Conservation (phyloP, 1,140 invertebrate species). For the Halictus rubicundus region DNA sequence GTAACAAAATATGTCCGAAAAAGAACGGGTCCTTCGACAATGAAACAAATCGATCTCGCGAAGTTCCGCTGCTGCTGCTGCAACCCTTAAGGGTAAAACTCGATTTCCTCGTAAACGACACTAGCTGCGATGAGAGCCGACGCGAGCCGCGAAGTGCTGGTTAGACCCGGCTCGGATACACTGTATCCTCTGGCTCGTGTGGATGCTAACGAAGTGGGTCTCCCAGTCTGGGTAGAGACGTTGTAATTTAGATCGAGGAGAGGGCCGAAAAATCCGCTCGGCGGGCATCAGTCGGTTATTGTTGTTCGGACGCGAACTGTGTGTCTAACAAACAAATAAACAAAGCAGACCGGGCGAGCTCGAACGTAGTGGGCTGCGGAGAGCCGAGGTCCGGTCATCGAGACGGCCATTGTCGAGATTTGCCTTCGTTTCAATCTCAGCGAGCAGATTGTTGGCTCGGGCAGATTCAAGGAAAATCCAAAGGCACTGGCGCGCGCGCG, state of each 20-base stretch:
- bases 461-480: neutral
- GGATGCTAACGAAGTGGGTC: neutral
- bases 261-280: constrained; percentile 4
- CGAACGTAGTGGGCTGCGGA: neutral
- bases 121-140: neutral
- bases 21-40: no score
- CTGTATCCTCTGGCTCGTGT: neutral
- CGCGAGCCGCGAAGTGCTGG: neutral
- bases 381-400: constrained; percentile 34
- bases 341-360: constrained; percentile 9
- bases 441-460: neutral
- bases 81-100: neutral
- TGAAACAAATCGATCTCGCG: no score
- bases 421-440: constrained; percentile 22
- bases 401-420: constrained; percentile 28
- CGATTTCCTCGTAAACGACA: neutral
- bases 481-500: neutral
- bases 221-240: no score
- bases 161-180: neutral
- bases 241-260: neutral
- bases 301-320: constrained; percentile 15
- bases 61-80: no score
- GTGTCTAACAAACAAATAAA: neutral
- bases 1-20: no score
- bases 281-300: neutral